phyloP scores from a whole-genome alignment of 2,797 vertebrate species.

The Brachymystax lenok region DNA sequence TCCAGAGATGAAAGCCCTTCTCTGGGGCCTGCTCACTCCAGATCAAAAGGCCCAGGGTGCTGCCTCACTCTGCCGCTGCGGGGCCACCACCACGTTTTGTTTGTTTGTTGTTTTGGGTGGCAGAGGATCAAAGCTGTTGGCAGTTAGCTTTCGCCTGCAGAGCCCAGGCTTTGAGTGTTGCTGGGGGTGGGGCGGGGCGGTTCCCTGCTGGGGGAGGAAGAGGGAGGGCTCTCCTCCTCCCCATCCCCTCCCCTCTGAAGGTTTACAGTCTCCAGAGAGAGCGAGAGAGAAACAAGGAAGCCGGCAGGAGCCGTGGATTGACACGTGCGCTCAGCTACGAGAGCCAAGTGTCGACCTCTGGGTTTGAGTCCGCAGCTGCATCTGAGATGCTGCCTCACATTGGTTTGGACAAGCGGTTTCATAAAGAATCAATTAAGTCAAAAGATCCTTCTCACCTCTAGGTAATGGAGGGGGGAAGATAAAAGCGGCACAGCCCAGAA shows the following conservation, averaged over 20 bases:
- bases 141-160: constrained; percentile 83
- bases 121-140: constrained; percentile 83
- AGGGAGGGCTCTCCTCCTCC: constrained; percentile 47
- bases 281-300: constrained; percentile 55
- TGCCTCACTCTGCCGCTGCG: constrained; percentile 51
- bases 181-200: constrained; percentile 56
- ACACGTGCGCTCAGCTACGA: constrained; percentile 66
- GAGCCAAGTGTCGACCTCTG: constrained; percentile 65
- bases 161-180: constrained; percentile 74
- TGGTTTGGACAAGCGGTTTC: constrained; percentile 74
- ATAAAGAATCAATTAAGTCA: constrained; percentile 53
- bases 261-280: constrained; percentile 63
- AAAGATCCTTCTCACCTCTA: constrained; percentile 23
- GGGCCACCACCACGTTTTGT: constrained; percentile 68
- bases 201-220: constrained; percentile 77
- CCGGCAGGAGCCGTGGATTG: constrained; percentile 68
- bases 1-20: constrained; percentile 75
- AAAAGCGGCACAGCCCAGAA: constrained; percentile 5
- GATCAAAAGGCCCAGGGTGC: constrained; percentile 81
- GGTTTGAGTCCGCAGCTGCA: constrained; percentile 64
- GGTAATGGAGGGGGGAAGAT: background rate
- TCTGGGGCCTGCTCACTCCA: constrained; percentile 62
- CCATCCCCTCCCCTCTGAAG: constrained; percentile 42
- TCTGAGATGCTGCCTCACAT: constrained; percentile 72
- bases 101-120: constrained; percentile 48